Evolutionary conservation across 2,113 vertebrate species (phyloP).

Genomic region (Hippocampus mohnikei): DNA sequence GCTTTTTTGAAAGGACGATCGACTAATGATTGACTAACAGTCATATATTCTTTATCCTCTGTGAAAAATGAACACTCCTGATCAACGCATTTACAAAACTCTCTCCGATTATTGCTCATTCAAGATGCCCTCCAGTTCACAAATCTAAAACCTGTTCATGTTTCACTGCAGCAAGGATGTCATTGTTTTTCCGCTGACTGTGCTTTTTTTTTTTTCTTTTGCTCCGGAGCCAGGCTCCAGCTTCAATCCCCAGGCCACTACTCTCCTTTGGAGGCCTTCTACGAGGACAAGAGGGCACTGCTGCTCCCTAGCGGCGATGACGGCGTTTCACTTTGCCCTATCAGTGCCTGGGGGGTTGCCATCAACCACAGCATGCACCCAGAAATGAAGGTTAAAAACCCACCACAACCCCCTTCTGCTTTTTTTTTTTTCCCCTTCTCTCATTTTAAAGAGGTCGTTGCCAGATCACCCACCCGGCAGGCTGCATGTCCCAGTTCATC

Average conservation of each 20-base stretch:
- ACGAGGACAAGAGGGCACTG: conserved; percentile 92
- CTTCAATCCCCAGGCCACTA: conserved; percentile 89
- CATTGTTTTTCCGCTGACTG: neutral
- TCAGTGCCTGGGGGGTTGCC: conserved; percentile 78
- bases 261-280: conserved; percentile 89
- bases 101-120: too few relatives aligned
- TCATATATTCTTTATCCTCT: too few relatives aligned
- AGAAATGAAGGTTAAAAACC: conserved; percentile 85
- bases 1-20: too few relatives aligned
- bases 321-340: conserved; percentile 67
- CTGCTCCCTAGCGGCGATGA: conserved; percentile 73
- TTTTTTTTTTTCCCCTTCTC: neutral
- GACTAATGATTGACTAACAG: too few relatives aligned
- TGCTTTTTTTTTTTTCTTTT: neutral
- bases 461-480: conserved; percentile 94
- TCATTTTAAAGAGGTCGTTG: neutral
- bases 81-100: too few relatives aligned
- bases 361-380: conserved; percentile 92
- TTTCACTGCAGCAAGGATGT: neutral
- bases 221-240: conserved; percentile 78
- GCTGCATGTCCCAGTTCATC: conserved; percentile 97
- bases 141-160: neutral
- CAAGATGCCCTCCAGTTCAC: neutral
- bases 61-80: too few relatives aligned
- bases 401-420: too few relatives aligned